Base-by-base conservation (phyloP, 1,140 invertebrate species). In the Chelonus insularis region DNA sequence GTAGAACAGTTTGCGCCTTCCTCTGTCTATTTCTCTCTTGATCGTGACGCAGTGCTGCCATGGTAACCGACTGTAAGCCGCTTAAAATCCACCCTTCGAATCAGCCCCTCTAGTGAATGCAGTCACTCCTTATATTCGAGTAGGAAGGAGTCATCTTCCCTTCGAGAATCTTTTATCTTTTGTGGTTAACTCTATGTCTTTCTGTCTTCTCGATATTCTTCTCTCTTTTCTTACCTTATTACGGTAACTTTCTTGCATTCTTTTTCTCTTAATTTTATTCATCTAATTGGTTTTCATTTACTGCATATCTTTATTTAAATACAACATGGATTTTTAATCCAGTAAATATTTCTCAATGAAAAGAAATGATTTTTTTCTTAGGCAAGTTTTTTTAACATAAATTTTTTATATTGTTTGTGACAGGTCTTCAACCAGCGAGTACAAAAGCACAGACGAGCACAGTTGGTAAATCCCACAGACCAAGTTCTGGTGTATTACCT, bases 361-460 rank as follows among this genome's bases (percentile, higher is more conserved):
- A 6, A 41, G 6, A 11, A 14, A 14, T 41, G 39, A 11, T 12
- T 4, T n/a, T n/a, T n/a, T n/a, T n/a, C n/a, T n/a, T n/a, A n/a
- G n/a, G n/a, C n/a, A n/a, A n/a, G n/a, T n/a, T n/a, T n/a, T n/a
- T n/a, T n/a, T n/a, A n/a, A n/a, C n/a, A n/a, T n/a, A n/a, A n/a
- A n/a, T n/a, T n/a, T n/a, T 21, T 47, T n/a, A 11, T n/a, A n/a
- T n/a, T 37, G 18, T 39, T 74, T 78, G n/a, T n/a, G n/a, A 50
- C 69, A 82, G 80, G 78, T 73, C 68, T 82, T 54, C 78, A 80
- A 66, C 72, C 79, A 64, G 71, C 76, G 58, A 76, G 65, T 67
- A 74, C 73, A 68, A 77, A 79, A 73, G 70, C 72, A 51, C 77
- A 76, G 71, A 75, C 72, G 51, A 68, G 73, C 58, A 64, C 79